phyloP scores from a whole-genome alignment of 2,113 vertebrate genomes.

The Tragelaphus buxtoni region DNA sequence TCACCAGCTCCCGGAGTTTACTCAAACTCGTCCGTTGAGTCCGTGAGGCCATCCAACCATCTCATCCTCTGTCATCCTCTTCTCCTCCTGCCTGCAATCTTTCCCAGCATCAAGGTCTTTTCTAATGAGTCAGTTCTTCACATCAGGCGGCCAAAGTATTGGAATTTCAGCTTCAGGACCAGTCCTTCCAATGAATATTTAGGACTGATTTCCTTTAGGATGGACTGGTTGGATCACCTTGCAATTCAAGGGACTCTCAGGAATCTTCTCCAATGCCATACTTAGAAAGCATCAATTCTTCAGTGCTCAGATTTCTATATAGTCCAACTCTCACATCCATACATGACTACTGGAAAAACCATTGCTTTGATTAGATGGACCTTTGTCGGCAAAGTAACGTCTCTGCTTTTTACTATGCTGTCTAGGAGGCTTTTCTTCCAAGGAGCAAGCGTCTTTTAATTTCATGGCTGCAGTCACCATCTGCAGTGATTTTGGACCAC shows the following conservation, averaged over 20 bases:
- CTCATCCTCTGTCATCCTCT: neutral
- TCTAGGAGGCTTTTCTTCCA: neutral
- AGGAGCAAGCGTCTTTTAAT: neutral
- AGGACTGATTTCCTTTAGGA: neutral
- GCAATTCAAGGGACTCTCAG: neutral
- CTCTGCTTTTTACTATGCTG: neutral
- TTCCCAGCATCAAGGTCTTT: neutral
- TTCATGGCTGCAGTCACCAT: neutral
- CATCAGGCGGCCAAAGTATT: neutral
- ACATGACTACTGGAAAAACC: neutral
- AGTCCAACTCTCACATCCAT: neutral
- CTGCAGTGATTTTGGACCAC: neutral
- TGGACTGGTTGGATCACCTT: neutral
- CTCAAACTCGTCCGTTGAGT: neutral
- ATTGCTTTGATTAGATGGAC: neutral
- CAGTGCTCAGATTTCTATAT: neutral
- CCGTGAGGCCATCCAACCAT: neutral
- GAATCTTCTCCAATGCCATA: neutral
- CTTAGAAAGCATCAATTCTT: neutral
- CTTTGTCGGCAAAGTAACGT: neutral
- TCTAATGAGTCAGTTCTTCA: neutral
- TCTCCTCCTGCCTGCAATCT: neutral
- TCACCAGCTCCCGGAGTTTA: accelerated
- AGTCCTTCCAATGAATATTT: neutral
- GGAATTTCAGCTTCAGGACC: neutral